These are phyloP conservation scores for Portunus trituberculatus DNA, from an alignment of 1,140 invertebrate genomes.

Conservation along the genomic window DNA sequence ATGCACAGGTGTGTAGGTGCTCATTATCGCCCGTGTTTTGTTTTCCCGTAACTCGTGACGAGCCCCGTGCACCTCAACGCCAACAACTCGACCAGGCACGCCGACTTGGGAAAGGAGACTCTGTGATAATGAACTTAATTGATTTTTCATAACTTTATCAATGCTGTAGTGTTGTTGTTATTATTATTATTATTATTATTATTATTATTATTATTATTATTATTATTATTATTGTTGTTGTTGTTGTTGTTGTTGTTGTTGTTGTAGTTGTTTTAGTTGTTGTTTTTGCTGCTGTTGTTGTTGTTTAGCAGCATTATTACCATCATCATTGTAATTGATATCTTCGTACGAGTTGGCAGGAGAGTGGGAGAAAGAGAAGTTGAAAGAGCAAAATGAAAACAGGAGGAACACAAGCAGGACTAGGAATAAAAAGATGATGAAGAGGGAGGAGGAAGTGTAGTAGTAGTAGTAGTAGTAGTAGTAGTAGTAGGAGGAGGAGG, in stretches of 20 bases:
- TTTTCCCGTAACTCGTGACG: neutral
- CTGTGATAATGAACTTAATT: neutral
- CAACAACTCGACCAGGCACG: neutral
- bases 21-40: neutral
- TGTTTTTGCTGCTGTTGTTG: neutral
- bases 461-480: neutral
- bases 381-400: neutral
- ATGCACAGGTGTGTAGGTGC: neutral
- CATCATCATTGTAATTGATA: neutral
- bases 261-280: neutral
- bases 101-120: neutral
- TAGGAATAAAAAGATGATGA: neutral
- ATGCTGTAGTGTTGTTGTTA: neutral
- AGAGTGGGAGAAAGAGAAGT: neutral
- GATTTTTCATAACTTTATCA: no score
- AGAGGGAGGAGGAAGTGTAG: neutral
- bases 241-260: neutral
- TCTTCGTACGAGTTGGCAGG: neutral
- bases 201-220: neutral
- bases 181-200: neutral
- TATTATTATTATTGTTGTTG: slow-evolving; percentile 4
- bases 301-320: neutral
- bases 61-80: neutral
- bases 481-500: neutral
- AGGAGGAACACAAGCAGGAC: neutral